Conservation (phyloP, 2,797 vertebrate species). For the Thaleichthys pacificus region DNA sequence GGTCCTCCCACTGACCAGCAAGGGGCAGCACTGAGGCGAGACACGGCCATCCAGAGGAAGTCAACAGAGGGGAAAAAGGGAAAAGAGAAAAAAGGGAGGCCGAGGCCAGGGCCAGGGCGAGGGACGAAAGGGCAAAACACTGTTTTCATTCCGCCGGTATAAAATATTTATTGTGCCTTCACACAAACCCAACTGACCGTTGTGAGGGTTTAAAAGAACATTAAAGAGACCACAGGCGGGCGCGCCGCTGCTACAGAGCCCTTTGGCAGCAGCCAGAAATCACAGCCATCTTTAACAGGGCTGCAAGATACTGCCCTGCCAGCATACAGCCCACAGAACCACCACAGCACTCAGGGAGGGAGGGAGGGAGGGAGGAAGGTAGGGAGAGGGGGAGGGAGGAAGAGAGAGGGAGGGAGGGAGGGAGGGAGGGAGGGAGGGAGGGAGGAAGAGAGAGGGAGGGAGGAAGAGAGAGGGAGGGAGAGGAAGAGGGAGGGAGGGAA, state of each 20-base stretch:
- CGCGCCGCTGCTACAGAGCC: conserved; percentile 52
- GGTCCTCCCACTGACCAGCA: conserved; percentile 63
- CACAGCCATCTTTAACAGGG: conserved; percentile 65
- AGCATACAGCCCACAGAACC: conserved; percentile 41
- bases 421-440: not conserved
- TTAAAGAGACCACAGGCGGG: conserved; percentile 52
- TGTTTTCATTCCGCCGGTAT: conserved; percentile 75
- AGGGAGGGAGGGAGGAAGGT: not conserved
- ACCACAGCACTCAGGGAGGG: conserved; percentile 25
- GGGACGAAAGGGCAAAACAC: conserved; percentile 70
- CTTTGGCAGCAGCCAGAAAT: conserved; percentile 50
- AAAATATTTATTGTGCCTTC: conserved; percentile 77
- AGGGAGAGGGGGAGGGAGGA: not conserved
- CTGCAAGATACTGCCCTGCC: conserved; percentile 51
- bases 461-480: not conserved
- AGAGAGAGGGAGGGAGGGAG: not conserved
- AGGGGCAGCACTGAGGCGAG: conserved; percentile 85
- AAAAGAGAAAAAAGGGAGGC: conserved; percentile 25
- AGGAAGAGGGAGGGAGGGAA: not conserved
- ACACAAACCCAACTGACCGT: conserved; percentile 65
- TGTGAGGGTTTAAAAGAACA: conserved; percentile 65
- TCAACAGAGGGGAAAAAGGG: conserved; percentile 30
- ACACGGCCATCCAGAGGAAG: conserved; percentile 47
- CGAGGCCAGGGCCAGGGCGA: conserved; percentile 54
- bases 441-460: not conserved